Base-by-base conservation (phyloP, 2,113 vertebrate species). In the Phocoena sinus region DNA sequence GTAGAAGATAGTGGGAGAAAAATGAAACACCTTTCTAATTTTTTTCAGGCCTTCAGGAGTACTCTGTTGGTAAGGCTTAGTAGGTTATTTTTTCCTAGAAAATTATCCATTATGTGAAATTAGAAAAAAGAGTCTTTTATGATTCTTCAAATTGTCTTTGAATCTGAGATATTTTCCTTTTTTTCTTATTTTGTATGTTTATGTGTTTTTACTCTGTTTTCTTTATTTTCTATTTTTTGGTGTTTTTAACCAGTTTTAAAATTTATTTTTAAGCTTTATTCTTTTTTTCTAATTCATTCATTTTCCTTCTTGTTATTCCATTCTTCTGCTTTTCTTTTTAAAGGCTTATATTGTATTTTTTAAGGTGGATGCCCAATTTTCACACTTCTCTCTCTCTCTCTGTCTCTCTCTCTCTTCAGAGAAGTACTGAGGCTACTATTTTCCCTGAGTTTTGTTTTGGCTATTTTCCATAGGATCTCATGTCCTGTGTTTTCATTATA, bases 111-210 rank as follows among this genome's bases (percentile, higher is more conserved):
- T 41, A 31, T 68, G 8, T 90, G 21, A 89, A 86, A 53, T n/a
- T 90, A 36, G 70, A 62, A 44, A 81, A 63, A 50, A 25, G 6
- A 21, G 3, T 50, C 23, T 63, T 14, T 53, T 88, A 41, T 17
- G 31, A 94, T 50, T 81, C 65, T 90, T 95, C 47, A 90, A 50
- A 36, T 90, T 86, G 80, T 81, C 20, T 53, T 95, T 95, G 58
- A 80, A 68, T 74, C 31, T 80, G 41, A 91, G 38, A 56, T 81
- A 74, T 26, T 97, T 94, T 83, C 10, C 68, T 33, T 33, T n/a
- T 63, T 82, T 80, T 73, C 20, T 85, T 79, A 58, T 50, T 36
- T 67, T 71, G 23, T n/a, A 7, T 89, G 14, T 60, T 71, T 68
- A 36, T 87, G 81, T 76, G 10, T 44, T 74, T 94, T 89, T 85